These are phyloP conservation scores for Laothoe populi DNA, from an alignment of 2,888 invertebrate genomes.

Conservation along the genomic window DNA sequence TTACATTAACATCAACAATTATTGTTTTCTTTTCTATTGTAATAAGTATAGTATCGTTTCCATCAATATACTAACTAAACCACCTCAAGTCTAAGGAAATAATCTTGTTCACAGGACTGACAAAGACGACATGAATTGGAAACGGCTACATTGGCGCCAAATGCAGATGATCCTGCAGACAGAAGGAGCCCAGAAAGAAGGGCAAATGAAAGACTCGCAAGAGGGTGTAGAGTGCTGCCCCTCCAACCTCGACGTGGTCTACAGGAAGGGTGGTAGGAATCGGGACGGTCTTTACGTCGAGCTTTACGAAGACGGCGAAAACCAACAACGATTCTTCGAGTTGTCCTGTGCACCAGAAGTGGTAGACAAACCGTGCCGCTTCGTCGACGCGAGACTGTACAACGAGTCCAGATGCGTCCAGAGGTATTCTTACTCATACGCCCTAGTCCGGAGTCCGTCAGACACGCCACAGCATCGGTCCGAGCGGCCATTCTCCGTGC, in stretches of 20 bases:
- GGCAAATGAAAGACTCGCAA: constrained; percentile 58
- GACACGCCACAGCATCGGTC: constrained; percentile 71
- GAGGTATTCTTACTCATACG: constrained; percentile 93
- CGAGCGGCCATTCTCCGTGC: constrained; percentile 75
- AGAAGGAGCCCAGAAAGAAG: constrained; percentile 65
- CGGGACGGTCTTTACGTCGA: constrained; percentile 89
- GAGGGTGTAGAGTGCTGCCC: constrained; percentile 92
- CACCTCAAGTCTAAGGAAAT: neutral
- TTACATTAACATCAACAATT: neutral
- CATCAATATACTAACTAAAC: neutral
- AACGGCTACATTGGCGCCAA: constrained; percentile 86
- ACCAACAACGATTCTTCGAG: constrained; percentile 90
- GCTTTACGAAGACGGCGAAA: constrained; percentile 89
- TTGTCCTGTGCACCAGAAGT: constrained; percentile 90
- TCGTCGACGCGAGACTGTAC: constrained; percentile 88
- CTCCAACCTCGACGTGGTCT: constrained; percentile 89
- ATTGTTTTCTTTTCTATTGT: neutral
- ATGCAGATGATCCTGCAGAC: constrained; percentile 86
- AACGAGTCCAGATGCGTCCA: constrained; percentile 92
- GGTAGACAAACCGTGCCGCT: constrained; percentile 89
- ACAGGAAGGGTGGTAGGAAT: constrained; percentile 91
- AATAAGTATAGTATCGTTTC: neutral
- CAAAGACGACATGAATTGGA: constrained; percentile 79
- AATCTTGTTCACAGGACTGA: constrained; percentile 62
- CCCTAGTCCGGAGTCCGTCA: constrained; percentile 86